Conservation (phyloP, 2,797 vertebrate species). For the Scyliorhinus canicula region DNA sequence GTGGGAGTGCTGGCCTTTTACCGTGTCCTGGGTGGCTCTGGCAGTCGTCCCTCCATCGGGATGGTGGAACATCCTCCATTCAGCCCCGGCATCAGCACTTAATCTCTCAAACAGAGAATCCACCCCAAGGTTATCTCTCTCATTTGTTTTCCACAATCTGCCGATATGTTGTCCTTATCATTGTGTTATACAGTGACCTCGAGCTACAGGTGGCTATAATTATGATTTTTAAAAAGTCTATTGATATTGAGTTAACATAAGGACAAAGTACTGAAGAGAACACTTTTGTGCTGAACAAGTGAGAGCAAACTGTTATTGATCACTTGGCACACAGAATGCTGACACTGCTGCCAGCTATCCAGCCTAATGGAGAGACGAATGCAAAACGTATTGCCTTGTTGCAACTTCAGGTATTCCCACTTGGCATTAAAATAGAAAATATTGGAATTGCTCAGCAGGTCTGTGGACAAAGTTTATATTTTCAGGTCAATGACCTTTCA, state of each 20-base stretch:
- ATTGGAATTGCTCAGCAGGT: neutral
- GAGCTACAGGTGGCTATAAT: neutral
- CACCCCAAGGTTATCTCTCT: neutral
- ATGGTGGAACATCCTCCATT: no score
- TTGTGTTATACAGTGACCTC: neutral
- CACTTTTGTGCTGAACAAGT: constrained; percentile 5
- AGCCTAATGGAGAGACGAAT: neutral
- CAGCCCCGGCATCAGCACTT: no score
- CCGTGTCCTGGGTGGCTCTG: no score
- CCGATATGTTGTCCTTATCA: neutral
- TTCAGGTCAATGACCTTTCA: neutral
- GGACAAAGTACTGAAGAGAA: neutral
- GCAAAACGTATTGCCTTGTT: neutral
- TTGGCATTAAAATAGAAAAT: neutral
- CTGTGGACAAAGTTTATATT: neutral
- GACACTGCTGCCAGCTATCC: neutral
- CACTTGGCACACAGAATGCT: neutral
- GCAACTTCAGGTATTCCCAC: neutral
- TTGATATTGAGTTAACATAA: constrained; percentile 19
- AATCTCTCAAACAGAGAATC: no score
- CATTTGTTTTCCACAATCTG: neutral
- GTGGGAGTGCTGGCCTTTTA: no score
- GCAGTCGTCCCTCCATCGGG: no score
- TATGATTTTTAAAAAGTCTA: neutral
- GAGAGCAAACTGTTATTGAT: neutral